Percentiles rank a stretch among this genome's conserved stretches.
phyloP scores from a whole-genome alignment of 2,797 vertebrate species.

The Adrianichthys oophorus region DNA sequence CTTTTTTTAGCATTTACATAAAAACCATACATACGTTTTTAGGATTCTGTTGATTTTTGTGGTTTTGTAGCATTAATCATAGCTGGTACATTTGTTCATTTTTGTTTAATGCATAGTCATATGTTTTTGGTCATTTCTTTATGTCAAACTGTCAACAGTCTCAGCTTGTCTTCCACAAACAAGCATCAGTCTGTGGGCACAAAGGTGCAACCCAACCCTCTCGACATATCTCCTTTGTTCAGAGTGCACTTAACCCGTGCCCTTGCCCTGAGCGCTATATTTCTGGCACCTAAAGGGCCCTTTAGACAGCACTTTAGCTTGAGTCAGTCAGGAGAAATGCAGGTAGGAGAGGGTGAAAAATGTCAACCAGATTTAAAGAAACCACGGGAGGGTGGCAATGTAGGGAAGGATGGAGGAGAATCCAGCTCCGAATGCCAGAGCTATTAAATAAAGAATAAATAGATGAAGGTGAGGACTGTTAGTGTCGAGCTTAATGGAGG shows the following conservation, averaged over 20 bases:
- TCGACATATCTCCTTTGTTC: slow-evolving; percentile 45
- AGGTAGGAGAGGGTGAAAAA: slow-evolving; percentile 51
- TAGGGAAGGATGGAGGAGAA: slow-evolving; percentile 22
- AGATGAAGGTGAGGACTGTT: slow-evolving; percentile 33
- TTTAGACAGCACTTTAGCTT: slow-evolving; percentile 55
- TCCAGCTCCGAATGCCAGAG: slow-evolving; percentile 57
- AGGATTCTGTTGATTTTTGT: too few species aligned
- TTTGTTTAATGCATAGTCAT: slow-evolving; percentile 11
- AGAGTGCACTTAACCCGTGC: slow-evolving; percentile 61
- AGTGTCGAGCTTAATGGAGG: slow-evolving; percentile 39
- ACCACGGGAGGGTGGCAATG: slow-evolving; percentile 44
- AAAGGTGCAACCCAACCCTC: slow-evolving; percentile 15
- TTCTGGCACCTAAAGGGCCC: slow-evolving; percentile 54
- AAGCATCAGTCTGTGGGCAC: slow-evolving; percentile 12
- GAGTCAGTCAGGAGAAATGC: slow-evolving; percentile 45
- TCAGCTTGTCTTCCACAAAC: slow-evolving; percentile 37
- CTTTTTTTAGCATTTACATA: too few species aligned
- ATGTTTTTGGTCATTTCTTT: slow-evolving; percentile 11
- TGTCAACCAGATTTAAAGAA: slow-evolving; percentile 60
- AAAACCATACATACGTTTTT: too few species aligned
- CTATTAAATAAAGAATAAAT: slow-evolving; percentile 52
- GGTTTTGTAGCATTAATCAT: neutral
- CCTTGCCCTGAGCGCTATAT: slow-evolving; percentile 45
- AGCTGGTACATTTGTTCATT: neutral
- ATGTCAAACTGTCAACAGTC: slow-evolving; percentile 11